Evolutionary conservation across 2,888 invertebrate genomes (phyloP).

Genomic region (Caenorhabditis doughertyi): DNA sequence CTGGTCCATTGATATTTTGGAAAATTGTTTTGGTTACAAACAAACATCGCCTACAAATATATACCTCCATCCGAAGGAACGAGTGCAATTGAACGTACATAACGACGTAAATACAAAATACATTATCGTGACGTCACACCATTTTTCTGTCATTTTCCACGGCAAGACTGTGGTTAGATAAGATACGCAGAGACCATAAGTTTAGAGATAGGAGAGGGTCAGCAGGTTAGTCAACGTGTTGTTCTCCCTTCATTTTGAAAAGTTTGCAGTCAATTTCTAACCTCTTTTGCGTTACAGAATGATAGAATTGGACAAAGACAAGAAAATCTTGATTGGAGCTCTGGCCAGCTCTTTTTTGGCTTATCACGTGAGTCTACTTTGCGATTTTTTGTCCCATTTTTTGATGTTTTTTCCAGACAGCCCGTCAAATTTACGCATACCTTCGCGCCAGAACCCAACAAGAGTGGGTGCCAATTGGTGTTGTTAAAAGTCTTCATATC

Average conservation of each 20-base stretch:
- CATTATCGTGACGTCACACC: constrained; percentile 9
- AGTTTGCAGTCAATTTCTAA: not conserved
- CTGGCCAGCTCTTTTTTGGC: constrained; percentile 63
- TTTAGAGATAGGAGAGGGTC: not conserved
- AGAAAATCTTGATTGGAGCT: constrained; percentile 58
- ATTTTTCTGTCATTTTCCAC: not conserved
- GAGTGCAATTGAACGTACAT: too few species aligned
- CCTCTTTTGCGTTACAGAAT: not conserved
- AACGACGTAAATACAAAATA: not conserved
- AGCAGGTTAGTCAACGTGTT: not conserved
- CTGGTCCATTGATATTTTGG: too few species aligned
- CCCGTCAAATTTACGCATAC: constrained; percentile 41
- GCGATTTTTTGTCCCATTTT: too few species aligned
- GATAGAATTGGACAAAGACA: constrained; percentile 49
- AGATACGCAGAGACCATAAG: not conserved
- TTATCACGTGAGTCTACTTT: constrained; percentile 58
- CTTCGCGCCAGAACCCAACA: not conserved
- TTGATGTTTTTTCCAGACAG: constrained; percentile 5
- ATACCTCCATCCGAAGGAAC: too few species aligned
- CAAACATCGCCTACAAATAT: too few species aligned
- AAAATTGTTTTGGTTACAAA: too few species aligned
- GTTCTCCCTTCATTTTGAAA: not conserved
- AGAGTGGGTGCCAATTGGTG: constrained; percentile 70
- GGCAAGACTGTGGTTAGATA: not conserved
- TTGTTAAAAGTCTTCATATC: constrained; percentile 65